phyloP scores from a whole-genome alignment of 1,140 invertebrate species.

The Zaprionus camerounensis region DNA sequence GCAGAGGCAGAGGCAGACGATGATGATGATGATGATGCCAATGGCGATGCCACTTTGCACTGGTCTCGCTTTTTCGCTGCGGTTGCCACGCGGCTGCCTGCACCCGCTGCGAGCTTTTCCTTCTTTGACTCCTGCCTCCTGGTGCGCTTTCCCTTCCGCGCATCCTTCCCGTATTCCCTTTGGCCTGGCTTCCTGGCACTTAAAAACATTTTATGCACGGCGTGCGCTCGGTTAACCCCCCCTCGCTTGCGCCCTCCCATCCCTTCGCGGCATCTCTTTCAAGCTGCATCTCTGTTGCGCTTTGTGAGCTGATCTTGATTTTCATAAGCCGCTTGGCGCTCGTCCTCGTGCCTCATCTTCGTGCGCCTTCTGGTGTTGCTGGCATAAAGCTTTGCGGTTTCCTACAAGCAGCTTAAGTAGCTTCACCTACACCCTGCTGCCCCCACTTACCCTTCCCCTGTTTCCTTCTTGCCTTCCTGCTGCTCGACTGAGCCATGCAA shows the following conservation, averaged over 20 bases:
- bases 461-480: no score
- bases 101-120: background rate
- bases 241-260: background rate
- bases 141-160: background rate
- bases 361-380: conserved; percentile 13
- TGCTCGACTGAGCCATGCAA: conserved; percentile 15
- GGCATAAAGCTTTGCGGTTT: conserved; percentile 48
- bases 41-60: conserved; percentile 16
- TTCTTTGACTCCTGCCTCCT: background rate
- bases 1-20: background rate
- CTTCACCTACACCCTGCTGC: background rate
- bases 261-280: no score
- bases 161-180: background rate
- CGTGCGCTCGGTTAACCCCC: conserved; percentile 8
- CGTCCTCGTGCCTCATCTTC: background rate
- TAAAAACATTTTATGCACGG: conserved; percentile 52
- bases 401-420: conserved; percentile 49
- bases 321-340: conserved; percentile 45
- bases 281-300: conserved; percentile 4
- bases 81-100: background rate
- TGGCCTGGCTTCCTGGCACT: conserved; percentile 32
- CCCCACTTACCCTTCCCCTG: background rate
- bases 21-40: conserved; percentile 3
- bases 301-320: conserved; percentile 49
- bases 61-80: conserved; percentile 8